Evolutionary conservation across 92 coral and sea anemone genomes (phyloP), one percentile per base, ranked within the genome.

Genomic region (Porites evermanni): DNA sequence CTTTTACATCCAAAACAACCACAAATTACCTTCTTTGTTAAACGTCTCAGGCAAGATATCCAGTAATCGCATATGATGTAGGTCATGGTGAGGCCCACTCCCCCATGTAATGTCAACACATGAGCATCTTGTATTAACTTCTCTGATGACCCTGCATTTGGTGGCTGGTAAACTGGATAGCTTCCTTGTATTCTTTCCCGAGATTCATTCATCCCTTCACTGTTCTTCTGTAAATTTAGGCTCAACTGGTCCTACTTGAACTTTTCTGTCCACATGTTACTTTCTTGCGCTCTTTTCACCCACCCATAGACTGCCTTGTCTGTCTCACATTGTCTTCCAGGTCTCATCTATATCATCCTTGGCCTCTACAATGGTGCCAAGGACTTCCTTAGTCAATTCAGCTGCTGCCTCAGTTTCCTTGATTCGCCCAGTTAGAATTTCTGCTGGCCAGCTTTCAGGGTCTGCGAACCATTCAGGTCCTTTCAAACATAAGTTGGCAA

Each of bases 321-420:
- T 14, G 87, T 92, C 83, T 92, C 93, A 82, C n/a, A 89, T 19
- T 16, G 89, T 79, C 32, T 23, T 70, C 91, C 93, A 89, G 5
- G 81, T 53, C 17, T 85, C 19, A 32, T 84, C 70, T 7, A 89
- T 13, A 53, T 66, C 77, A 72, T 92, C 82, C 56, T 89, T 64
- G 16, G 75, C 53, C 67, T 88, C 88, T 20, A 69, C 53, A 61
- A 85, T 87, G 23, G 88, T 77, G 18, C 58, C 85, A 47, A 86
- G 82, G 72, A 85, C 68, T 23, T 84, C 90, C 51, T 84, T 92
- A 7, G 78, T 53, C 19, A 58, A 21, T 68, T 79, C 75, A 13
- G 94, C 87, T 80, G 84, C 90, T 19, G 90, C 80, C 73, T 91
- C 87, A 2, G 90, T 50, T 64, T 84, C 94, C 54, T 88, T 51